A percentile compares a stretch with the other conserved stretches of the same genome.
Evolutionary conservation across 2,888 invertebrate genomes (phyloP).

Genomic region (Mimas tiliae): DNA sequence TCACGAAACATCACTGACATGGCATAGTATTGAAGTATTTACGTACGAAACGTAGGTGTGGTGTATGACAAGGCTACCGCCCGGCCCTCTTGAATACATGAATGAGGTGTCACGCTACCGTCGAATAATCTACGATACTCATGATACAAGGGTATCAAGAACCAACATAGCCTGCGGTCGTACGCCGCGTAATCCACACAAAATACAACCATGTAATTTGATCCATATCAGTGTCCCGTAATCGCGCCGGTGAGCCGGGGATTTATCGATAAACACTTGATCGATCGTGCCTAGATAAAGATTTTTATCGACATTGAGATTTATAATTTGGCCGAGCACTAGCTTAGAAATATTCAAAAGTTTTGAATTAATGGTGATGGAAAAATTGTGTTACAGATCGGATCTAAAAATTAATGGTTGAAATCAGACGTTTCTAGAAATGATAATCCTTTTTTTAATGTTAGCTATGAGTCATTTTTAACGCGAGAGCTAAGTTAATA

Average conservation of each 20-base stretch:
- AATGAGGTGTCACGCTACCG: no score
- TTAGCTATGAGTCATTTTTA: no score
- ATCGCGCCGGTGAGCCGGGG: conserved; percentile 58
- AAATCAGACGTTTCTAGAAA: neutral
- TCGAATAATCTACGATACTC: no score
- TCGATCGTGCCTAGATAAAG: conserved; percentile 74
- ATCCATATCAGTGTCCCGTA: conserved; percentile 62
- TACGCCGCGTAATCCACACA: conserved; percentile 45
- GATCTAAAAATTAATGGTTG: neutral
- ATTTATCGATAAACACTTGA: conserved; percentile 74
- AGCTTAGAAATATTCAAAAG: conserved; percentile 23
- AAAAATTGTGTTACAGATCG: neutral
- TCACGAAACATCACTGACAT: no score
- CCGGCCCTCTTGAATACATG: no score
- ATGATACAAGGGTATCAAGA: neutral
- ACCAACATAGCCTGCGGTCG: conserved; percentile 29
- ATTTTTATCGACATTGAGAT: conserved; percentile 50
- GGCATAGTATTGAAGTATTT: no score
- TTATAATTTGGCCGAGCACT: conserved; percentile 55
- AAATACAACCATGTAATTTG: conserved; percentile 65
- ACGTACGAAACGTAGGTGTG: no score
- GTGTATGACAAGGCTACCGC: no score
- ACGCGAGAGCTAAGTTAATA: no score
- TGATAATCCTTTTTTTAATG: neutral
- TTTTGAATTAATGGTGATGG: neutral